A percentile compares a stretch with the other conserved stretches of the same genome.
Evolutionary conservation across 2,113 vertebrate species (phyloP).

Genomic region (Casuarius casuarius): DNA sequence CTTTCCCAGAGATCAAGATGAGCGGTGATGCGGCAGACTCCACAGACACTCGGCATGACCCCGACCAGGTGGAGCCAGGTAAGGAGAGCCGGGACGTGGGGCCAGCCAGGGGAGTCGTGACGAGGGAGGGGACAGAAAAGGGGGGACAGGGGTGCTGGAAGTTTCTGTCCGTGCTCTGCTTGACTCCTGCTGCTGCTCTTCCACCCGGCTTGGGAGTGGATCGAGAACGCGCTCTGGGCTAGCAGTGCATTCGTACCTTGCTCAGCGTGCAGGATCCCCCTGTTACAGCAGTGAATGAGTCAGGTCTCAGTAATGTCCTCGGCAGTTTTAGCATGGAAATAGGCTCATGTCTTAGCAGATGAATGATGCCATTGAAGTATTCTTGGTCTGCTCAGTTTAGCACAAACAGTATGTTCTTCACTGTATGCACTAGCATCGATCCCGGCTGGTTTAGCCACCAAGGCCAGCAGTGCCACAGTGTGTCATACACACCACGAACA

Average conservation of each 20-base stretch:
- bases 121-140: neutral
- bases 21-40: slow-evolving; percentile 89
- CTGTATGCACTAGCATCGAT: accelerated
- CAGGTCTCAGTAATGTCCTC: neutral
- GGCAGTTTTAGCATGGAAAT: neutral
- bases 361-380: neutral
- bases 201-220: neutral
- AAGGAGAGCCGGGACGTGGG: slow-evolving; percentile 52
- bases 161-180: neutral
- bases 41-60: slow-evolving; percentile 77
- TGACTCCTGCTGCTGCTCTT: neutral
- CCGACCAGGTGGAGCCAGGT: slow-evolving; percentile 85
- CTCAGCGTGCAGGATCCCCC: neutral
- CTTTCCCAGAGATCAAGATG: slow-evolving; percentile 92
- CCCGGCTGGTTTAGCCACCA: neutral
- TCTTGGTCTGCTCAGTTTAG: accelerated
- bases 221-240: slow-evolving; percentile 4
- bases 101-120: accelerated
- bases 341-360: accelerated
- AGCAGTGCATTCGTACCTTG: neutral
- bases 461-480: neutral
- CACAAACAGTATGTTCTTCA: neutral
- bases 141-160: neutral
- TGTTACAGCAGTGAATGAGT: neutral
- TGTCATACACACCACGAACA: neutral